Evolutionary conservation across 2,888 invertebrate genomes (phyloP).

Genomic region (Pristionchus entomophagus): DNA sequence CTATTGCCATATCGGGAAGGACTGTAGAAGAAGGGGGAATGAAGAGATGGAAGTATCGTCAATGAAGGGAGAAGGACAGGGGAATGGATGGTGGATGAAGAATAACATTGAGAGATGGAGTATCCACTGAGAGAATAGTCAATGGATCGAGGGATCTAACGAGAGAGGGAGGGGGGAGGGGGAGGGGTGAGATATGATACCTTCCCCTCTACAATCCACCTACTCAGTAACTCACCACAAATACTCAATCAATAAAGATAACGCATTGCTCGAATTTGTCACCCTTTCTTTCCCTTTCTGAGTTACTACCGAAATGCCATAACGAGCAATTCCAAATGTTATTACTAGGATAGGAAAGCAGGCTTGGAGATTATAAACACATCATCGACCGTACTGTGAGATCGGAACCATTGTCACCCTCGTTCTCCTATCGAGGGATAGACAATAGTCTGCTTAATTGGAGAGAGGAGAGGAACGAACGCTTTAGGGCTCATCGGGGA

Average conservation of each 20-base stretch:
- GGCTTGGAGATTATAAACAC: too few relatives aligned
- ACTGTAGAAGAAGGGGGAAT: neutral
- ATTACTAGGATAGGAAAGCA: too few relatives aligned
- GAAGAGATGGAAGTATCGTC: neutral
- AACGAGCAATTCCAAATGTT: too few relatives aligned
- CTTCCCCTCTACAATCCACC: constrained; percentile 3
- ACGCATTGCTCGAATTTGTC: too few relatives aligned
- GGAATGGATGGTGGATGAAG: neutral
- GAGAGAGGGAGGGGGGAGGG: constrained; percentile 28
- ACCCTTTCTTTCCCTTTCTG: too few relatives aligned
- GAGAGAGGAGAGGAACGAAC: neutral
- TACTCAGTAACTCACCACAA: neutral
- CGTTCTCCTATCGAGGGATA: neutral
- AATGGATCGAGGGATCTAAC: neutral
- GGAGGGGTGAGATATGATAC: constrained; percentile 27
- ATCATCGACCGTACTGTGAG: too few relatives aligned
- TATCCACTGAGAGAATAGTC: neutral
- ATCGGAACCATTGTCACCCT: too few relatives aligned
- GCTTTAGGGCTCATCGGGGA: constrained; percentile 34
- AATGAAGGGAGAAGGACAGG: neutral
- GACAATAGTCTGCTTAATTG: constrained; percentile 9
- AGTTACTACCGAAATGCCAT: too few relatives aligned
- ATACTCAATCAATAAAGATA: too few relatives aligned
- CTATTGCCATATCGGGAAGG: neutral
- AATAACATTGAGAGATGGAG: too few relatives aligned